A percentile compares a stretch with the other conserved stretches of the same genome.
Conservation (phyloP, 2,888 invertebrate genomes). For the Cosmopolites sordidus region DNA sequence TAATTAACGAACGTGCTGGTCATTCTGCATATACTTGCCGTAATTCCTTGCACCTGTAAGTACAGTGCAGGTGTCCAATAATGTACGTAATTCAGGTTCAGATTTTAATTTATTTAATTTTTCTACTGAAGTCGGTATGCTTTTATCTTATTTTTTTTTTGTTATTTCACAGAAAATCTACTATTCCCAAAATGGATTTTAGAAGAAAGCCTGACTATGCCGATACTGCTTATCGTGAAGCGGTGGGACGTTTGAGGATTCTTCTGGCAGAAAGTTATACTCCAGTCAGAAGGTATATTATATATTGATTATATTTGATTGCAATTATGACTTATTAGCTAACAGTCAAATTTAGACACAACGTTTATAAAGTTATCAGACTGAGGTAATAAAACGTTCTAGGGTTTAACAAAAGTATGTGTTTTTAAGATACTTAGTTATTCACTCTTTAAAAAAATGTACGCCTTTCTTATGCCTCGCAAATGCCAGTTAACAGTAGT, state of each 20-base stretch:
- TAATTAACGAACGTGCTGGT: constrained; percentile 11
- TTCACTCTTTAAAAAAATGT: too few relatives aligned
- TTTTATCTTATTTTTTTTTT: not conserved
- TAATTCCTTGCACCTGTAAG: constrained; percentile 7
- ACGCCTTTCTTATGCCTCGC: too few relatives aligned
- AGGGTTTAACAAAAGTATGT: not conserved
- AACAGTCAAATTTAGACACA: too few relatives aligned
- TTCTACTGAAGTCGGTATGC: too few relatives aligned
- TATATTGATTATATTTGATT: not conserved
- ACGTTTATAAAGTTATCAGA: too few relatives aligned
- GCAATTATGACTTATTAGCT: too few relatives aligned
- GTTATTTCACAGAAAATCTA: constrained; percentile 29
- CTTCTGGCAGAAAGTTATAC: constrained; percentile 73
- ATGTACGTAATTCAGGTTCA: too few relatives aligned
- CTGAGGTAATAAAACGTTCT: not conserved
- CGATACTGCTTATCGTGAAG: constrained; percentile 79
- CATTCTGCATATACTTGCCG: constrained; percentile 9
- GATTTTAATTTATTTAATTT: too few relatives aligned
- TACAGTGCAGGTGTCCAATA: not conserved
- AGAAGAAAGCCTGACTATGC: constrained; percentile 71
- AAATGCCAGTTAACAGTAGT: too few relatives aligned
- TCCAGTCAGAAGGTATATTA: constrained; percentile 33
- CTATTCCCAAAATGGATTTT: constrained; percentile 49
- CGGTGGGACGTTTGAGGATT: constrained; percentile 73
- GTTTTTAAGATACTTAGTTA: too few relatives aligned